Percentiles rank a stretch among this genome's conserved stretches.
Conservation (phyloP, 2,888 invertebrate genomes). For the Microctonus aethiopoides region DNA sequence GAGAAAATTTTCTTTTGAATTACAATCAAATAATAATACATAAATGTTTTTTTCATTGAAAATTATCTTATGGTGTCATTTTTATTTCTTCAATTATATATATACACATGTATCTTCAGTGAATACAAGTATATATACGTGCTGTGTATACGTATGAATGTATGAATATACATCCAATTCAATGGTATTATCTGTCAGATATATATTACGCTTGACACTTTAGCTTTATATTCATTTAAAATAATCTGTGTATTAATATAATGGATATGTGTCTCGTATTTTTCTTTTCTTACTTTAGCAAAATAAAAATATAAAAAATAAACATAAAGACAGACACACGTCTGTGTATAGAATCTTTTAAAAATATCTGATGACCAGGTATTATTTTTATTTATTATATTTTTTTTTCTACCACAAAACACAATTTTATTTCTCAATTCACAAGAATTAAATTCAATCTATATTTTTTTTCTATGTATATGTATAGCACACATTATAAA, state of each 20-base stretch:
- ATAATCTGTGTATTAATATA: neutral
- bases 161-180: neutral
- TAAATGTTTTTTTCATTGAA: neutral
- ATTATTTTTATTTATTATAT: neutral
- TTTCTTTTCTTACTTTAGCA: neutral
- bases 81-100: neutral
- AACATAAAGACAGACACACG: neutral
- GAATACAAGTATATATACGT: no score
- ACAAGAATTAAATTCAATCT: no score
- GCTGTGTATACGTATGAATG: no score
- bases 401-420: neutral
- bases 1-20: neutral
- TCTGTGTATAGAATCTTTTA: no score
- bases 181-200: neutral
- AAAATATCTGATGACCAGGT: neutral
- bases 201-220: neutral
- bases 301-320: neutral
- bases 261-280: neutral
- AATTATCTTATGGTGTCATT: neutral
- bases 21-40: neutral
- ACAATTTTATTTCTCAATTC: neutral
- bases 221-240: neutral
- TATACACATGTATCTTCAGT: no score
- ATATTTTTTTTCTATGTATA: no score
- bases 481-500: neutral